Evolutionary conservation across 1,140 invertebrate genomes (phyloP), one percentile per base, ranked within the genome.

Genomic region (Leucophenga varia): DNA sequence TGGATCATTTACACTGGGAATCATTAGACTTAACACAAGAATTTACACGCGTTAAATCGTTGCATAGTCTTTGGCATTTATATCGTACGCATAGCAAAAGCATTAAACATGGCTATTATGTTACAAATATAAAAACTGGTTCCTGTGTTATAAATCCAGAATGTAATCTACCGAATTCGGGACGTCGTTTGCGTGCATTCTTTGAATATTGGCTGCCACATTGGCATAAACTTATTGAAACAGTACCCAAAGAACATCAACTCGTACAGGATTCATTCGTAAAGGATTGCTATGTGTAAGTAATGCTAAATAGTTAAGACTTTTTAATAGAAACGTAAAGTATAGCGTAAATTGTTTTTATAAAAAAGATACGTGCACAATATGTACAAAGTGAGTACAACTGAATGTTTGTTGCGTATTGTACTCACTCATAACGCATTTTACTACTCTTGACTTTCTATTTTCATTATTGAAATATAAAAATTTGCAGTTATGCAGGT

Each of bases 1-100:
- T 74, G 30, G 71, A 74, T 50, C 71, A 74, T 30, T 36, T 74
- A 22, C 65, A 64, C 28, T 74, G 71, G 71, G 71, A 74, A 39
- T 63, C 72, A 39, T 19, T 74, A 37, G 51, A 52, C 2, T 49
- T 61, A 0, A 28, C 47, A n/a, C 71, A 74, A 44, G 71, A 74
- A 34, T 61, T 60, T 18, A 56, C 48, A 1, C 57, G 71, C 10
- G 42, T 69, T 14, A 74, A 59, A 10, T 74, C 71, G 2, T 36
- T 74, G 39, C 71, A 71, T 39, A 49, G 46, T 17, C 52, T 74
- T 5, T 69, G 52, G 55, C 54, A 59, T 1, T 43, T 74, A 4
- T 67, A 54, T 43, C 52, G 54, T 12, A 41, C 28, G 12, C 59
- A 74, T 39, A 58, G 54, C 10, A 6, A 22, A 5, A 37, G 41